phyloP scores from a whole-genome alignment of 2,888 invertebrate species.

The Sipha maydis region DNA sequence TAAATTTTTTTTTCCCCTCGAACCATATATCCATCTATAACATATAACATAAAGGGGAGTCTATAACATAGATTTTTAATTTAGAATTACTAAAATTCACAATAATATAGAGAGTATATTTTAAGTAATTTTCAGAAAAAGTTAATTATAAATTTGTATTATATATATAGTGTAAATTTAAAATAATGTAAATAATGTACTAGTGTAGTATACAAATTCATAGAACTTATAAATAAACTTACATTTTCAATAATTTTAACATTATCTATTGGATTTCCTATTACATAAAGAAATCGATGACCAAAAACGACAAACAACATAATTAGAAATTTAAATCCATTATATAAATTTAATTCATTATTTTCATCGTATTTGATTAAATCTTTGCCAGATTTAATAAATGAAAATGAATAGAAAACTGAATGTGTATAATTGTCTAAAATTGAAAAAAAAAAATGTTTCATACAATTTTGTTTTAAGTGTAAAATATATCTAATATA shows the following conservation, averaged over 20 bases:
- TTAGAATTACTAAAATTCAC: no score
- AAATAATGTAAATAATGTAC: no score
- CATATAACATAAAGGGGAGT: no score
- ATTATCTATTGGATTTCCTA: not conserved
- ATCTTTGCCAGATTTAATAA: slow-evolving; percentile 22
- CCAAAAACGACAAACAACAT: slow-evolving; percentile 41
- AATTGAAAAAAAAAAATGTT: not conserved
- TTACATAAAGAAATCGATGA: slow-evolving; percentile 11
- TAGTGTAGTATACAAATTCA: no score
- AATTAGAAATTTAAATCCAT: not conserved
- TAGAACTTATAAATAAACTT: slow-evolving; percentile 20
- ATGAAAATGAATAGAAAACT: slow-evolving; percentile 33
- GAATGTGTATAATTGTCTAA: not conserved
- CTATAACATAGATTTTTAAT: no score
- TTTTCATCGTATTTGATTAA: slow-evolving; percentile 27
- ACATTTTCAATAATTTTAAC: not conserved
- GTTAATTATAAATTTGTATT: no score
- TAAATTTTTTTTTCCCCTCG: no score
- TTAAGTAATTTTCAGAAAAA: no score
- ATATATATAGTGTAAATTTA: no score
- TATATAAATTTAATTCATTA: slow-evolving; percentile 22
- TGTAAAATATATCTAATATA: not conserved
- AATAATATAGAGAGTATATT: no score
- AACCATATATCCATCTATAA: no score
- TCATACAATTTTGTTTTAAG: not conserved